Conservation (phyloP, 2,888 invertebrate species). For the Cryptocheilus praepositus region DNA sequence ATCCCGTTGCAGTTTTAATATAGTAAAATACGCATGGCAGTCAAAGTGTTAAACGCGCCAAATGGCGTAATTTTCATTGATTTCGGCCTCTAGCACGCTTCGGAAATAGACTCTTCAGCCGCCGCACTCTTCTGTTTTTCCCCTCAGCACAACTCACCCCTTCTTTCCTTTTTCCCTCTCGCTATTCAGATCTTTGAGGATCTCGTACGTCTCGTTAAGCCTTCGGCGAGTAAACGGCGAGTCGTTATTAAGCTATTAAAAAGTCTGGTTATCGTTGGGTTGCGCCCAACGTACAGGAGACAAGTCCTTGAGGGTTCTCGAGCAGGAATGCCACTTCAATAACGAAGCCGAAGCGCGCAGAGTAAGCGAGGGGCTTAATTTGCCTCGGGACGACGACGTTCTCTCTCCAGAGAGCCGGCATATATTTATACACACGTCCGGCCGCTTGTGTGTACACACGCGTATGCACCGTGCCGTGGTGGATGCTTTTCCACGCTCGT, state of each 20-base stretch:
- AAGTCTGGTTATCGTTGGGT: conserved; percentile 49
- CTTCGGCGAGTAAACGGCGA: conserved; percentile 31
- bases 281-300: conserved; percentile 33
- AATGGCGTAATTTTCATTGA: too few species aligned
- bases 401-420: conserved; percentile 11
- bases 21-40: too few species aligned
- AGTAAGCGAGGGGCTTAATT: conserved; percentile 58
- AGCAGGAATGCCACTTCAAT: conserved; percentile 57
- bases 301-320: conserved; percentile 48
- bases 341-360: conserved; percentile 52
- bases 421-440: not conserved
- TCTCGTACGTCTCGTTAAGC: conserved; percentile 30
- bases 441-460: not conserved
- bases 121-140: too few species aligned
- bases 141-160: not conserved
- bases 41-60: too few species aligned
- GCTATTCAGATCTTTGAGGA: not conserved
- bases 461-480: not conserved
- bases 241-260: conserved; percentile 54
- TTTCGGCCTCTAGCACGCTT: too few species aligned
- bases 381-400: conserved; percentile 53
- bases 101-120: too few species aligned
- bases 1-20: too few species aligned
- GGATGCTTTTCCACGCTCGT: too few species aligned
- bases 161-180: conserved; percentile 11